A percentile compares a stretch with the other conserved stretches of the same genome.
These are phyloP conservation scores for Trichoplusia ni DNA, from an alignment of 1,140 invertebrate genomes.

Conservation along the genomic window DNA sequence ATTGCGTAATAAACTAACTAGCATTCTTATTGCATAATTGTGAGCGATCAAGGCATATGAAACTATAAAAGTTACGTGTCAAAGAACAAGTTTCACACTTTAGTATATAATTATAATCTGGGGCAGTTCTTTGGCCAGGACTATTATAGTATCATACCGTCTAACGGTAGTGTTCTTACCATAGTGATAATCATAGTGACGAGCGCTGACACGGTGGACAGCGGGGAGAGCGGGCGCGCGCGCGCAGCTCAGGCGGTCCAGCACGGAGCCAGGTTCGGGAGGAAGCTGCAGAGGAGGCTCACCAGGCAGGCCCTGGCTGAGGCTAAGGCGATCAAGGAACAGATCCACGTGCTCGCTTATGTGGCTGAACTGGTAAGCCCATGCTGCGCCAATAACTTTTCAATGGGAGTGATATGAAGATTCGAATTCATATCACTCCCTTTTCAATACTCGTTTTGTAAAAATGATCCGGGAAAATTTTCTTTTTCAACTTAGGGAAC, in stretches of 20 bases:
- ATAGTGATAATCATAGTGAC: slow-evolving; percentile 76
- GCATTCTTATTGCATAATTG: too few species aligned
- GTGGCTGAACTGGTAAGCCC: slow-evolving; percentile 87
- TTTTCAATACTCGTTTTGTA: too few species aligned
- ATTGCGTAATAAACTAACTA: too few species aligned
- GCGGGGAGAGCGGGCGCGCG: slow-evolving; percentile 52
- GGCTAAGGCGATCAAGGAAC: slow-evolving; percentile 89
- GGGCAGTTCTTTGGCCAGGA: not conserved
- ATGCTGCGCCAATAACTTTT: not conserved
- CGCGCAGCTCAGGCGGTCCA: slow-evolving; percentile 87
- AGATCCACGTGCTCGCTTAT: slow-evolving; percentile 88
- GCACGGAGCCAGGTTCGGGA: slow-evolving; percentile 87
- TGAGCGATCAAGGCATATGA: too few species aligned
- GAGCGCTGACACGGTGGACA: slow-evolving; percentile 52
- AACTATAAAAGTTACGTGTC: too few species aligned
- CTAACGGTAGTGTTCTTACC: slow-evolving; percentile 32
- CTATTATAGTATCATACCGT: not conserved
- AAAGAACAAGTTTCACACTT: too few species aligned
- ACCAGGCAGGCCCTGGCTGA: slow-evolving; percentile 88
- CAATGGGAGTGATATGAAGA: too few species aligned
- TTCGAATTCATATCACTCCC: too few species aligned
- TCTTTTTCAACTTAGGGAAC: too few species aligned
- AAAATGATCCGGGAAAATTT: too few species aligned
- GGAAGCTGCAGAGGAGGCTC: slow-evolving; percentile 87
- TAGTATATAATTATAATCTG: too few species aligned